Conservation (phyloP, 2,888 invertebrate species). For the Cryptus armator region DNA sequence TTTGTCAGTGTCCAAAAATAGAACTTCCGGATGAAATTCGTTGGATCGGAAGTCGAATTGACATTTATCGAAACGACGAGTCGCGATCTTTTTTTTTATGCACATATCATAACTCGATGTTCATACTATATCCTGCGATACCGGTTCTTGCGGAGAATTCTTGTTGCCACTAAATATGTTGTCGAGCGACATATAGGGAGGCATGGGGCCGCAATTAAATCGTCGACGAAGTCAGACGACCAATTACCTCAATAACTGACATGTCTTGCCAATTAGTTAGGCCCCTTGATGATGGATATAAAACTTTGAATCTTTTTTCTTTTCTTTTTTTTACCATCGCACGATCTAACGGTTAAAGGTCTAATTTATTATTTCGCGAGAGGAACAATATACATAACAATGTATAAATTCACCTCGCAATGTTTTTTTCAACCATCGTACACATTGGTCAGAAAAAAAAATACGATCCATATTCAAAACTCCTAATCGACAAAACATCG, state of each 20-base stretch:
- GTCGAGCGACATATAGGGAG: constrained; percentile 44
- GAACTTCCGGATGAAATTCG: not conserved
- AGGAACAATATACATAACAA: not conserved
- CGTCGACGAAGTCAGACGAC: constrained; percentile 55
- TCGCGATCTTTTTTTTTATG: not conserved
- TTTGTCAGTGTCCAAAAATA: not conserved
- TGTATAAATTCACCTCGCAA: constrained; percentile 2
- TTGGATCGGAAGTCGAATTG: not conserved
- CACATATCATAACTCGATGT: constrained; percentile 31
- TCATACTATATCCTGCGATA: constrained; percentile 36
- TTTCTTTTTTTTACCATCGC: no score
- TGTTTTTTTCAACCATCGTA: not conserved
- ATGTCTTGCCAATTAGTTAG: constrained; percentile 58
- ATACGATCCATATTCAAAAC: not conserved
- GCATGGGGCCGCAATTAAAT: constrained; percentile 55
- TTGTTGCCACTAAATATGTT: constrained; percentile 57
- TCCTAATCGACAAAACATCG: constrained; percentile 21
- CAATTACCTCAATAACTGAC: constrained; percentile 59
- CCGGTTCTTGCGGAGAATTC: constrained; percentile 60
- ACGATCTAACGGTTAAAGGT: no score
- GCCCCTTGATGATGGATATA: constrained; percentile 26
- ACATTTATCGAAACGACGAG: not conserved
- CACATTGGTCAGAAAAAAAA: not conserved
- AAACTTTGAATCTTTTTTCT: no score
- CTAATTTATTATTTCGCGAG: not conserved